A percentile compares a stretch with the other conserved stretches of the same genome.
phyloP scores from a whole-genome alignment of 1,140 invertebrate genomes.

The Platyura marginata region DNA sequence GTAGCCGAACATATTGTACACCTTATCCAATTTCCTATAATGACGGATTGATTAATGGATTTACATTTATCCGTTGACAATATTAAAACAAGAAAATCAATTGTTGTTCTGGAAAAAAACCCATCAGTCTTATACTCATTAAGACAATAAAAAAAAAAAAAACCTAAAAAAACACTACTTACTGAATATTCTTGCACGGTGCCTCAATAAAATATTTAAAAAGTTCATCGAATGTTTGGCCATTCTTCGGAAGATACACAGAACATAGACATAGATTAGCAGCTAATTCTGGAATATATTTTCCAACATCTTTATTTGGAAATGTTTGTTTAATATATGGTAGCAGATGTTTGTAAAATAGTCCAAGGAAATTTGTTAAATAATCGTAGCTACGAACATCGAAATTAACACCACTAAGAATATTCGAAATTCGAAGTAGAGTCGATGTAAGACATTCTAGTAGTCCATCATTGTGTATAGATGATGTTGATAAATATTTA shows the following conservation, averaged over 20 bases:
- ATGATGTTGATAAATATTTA: slow-evolving; percentile 15
- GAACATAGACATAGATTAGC: slow-evolving; percentile 10
- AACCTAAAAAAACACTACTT: neutral
- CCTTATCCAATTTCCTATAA: slow-evolving; percentile 18
- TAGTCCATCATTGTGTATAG: too few species aligned
- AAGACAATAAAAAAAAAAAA: neutral
- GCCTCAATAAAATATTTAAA: slow-evolving; percentile 9
- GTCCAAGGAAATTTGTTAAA: slow-evolving; percentile 8
- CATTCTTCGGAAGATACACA: neutral
- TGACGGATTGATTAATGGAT: slow-evolving; percentile 3
- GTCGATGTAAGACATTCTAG: too few species aligned
- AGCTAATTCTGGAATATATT: slow-evolving; percentile 14
- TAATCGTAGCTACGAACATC: too few species aligned
- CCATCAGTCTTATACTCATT: neutral
- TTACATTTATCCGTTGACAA: slow-evolving; percentile 3
- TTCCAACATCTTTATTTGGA: slow-evolving; percentile 8
- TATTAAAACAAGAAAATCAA: slow-evolving; percentile 13
- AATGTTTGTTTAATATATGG: slow-evolving; percentile 16
- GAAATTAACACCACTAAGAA: too few species aligned
- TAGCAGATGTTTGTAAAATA: slow-evolving; percentile 14
- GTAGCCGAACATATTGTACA: neutral
- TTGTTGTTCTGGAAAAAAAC: slow-evolving; percentile 8
- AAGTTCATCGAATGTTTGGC: slow-evolving; percentile 5
- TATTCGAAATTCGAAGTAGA: too few species aligned
- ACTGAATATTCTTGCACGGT: slow-evolving; percentile 10